Conservation (phyloP, 2,113 vertebrate genomes). For the Osmerus eperlanus region DNA sequence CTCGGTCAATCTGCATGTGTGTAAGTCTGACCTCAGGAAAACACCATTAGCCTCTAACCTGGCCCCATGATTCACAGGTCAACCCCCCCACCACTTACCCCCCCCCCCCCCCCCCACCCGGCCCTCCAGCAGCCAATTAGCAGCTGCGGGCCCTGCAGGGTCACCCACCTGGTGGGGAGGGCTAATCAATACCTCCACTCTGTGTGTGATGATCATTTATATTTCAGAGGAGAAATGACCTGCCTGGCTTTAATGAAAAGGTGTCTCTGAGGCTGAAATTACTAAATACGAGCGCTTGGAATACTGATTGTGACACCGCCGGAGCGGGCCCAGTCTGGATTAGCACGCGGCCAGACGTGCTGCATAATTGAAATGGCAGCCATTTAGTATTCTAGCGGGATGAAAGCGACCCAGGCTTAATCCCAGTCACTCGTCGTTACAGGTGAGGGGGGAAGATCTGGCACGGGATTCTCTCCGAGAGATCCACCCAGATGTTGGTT, state of each 20-base stretch:
- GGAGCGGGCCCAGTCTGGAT: not conserved
- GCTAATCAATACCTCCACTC: constrained; percentile 21
- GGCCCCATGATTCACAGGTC: not conserved
- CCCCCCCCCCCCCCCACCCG: not conserved
- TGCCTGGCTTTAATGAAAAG: constrained; percentile 20
- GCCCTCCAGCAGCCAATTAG: not conserved
- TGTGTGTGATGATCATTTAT: constrained; percentile 18
- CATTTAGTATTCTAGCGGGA: constrained; percentile 14
- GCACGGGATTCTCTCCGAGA: not conserved
- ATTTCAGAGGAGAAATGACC: constrained; percentile 15
- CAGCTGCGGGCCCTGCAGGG: not conserved
- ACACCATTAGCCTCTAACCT: not conserved
- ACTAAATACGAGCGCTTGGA: not conserved
- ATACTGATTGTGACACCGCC: constrained; percentile 26
- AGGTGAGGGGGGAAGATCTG: constrained; percentile 6
- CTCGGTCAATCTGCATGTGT: not conserved
- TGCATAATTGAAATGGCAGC: constrained; percentile 22
- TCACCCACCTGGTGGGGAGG: not conserved
- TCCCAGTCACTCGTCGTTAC: constrained; percentile 21
- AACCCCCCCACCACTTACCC: not conserved
- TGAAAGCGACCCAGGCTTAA: constrained; percentile 7
- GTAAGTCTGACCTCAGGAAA: not conserved
- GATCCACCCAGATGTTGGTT: not conserved
- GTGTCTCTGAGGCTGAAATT: constrained; percentile 6
- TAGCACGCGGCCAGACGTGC: constrained; percentile 2